Conservation (phyloP, 2,888 invertebrate genomes). For the Cataglyphis altisquamis region DNA sequence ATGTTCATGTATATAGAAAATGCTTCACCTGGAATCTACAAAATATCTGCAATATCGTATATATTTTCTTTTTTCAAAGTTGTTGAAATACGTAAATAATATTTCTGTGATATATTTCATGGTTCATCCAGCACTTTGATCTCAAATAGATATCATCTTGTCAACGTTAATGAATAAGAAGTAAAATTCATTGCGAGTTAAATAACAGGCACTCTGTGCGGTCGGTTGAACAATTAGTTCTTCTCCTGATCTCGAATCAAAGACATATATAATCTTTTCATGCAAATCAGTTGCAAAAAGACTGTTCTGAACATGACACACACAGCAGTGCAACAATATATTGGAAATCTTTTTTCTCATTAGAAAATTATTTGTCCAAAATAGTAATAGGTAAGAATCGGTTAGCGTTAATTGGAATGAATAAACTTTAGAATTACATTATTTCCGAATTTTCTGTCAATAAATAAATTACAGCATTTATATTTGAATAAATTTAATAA, state of each 20-base stretch:
- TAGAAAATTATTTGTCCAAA: constrained; percentile 16
- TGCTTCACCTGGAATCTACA: constrained; percentile 81
- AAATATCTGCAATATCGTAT: neutral
- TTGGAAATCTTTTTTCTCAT: constrained; percentile 70
- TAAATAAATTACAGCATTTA: constrained; percentile 29
- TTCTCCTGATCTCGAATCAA: constrained; percentile 87
- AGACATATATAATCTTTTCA: constrained; percentile 87
- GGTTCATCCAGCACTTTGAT: constrained; percentile 87
- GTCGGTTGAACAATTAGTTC: constrained; percentile 85
- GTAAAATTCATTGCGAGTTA: constrained; percentile 84
- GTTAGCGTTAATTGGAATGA: constrained; percentile 52
- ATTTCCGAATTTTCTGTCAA: neutral
- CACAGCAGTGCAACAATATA: constrained; percentile 87
- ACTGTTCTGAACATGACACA: constrained; percentile 85
- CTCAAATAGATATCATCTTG: constrained; percentile 88
- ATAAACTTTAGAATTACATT: constrained; percentile 27
- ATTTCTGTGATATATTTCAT: constrained; percentile 81
- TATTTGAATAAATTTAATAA: constrained; percentile 12
- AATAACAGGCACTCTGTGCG: constrained; percentile 88
- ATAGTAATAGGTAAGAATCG: neutral
- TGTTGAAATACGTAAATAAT: neutral
- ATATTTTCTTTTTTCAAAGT: too few species aligned
- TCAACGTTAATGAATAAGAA: constrained; percentile 89
- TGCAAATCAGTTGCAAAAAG: constrained; percentile 87
- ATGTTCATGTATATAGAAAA: constrained; percentile 82